phyloP scores from a whole-genome alignment of 2,113 vertebrate genomes.

The Falcunculus frontatus region DNA sequence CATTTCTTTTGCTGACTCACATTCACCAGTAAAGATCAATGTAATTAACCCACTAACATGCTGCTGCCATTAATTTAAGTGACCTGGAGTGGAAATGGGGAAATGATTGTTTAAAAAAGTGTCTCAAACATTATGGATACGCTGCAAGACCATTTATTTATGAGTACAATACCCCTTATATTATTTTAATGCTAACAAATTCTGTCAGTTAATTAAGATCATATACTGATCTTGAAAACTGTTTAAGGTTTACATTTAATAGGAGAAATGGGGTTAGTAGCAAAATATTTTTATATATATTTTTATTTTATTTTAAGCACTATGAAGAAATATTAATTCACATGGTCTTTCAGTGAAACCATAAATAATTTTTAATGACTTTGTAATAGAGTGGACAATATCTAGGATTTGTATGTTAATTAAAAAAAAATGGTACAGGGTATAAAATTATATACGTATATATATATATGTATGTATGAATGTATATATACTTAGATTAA shows the following conservation, averaged over 20 bases:
- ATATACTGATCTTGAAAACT: conserved; percentile 72
- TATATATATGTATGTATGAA: conserved; percentile 68
- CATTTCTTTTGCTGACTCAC: conserved; percentile 35
- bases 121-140: conserved; percentile 62
- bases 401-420: conserved; percentile 75
- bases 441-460: conserved; percentile 74
- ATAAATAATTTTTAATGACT: conserved; percentile 75
- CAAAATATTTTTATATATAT: conserved; percentile 79
- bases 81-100: conserved; percentile 36
- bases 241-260: conserved; percentile 77
- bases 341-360: conserved; percentile 76
- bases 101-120: conserved; percentile 39
- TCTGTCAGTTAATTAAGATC: conserved; percentile 66
- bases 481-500: conserved; percentile 73
- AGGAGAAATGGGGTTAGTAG: conserved; percentile 73
- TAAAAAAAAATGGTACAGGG: conserved; percentile 68
- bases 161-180: conserved; percentile 57
- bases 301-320: conserved; percentile 76
- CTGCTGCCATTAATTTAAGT: conserved; percentile 48
- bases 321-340: conserved; percentile 68
- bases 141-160: conserved; percentile 76
- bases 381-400: conserved; percentile 73
- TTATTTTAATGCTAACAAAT: conserved; percentile 66
- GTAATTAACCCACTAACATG: conserved; percentile 43
- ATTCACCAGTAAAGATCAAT: conserved; percentile 17